These are phyloP conservation scores for Acrobasis suavella DNA, from an alignment of 2,888 invertebrate genomes.

Conservation along the genomic window DNA sequence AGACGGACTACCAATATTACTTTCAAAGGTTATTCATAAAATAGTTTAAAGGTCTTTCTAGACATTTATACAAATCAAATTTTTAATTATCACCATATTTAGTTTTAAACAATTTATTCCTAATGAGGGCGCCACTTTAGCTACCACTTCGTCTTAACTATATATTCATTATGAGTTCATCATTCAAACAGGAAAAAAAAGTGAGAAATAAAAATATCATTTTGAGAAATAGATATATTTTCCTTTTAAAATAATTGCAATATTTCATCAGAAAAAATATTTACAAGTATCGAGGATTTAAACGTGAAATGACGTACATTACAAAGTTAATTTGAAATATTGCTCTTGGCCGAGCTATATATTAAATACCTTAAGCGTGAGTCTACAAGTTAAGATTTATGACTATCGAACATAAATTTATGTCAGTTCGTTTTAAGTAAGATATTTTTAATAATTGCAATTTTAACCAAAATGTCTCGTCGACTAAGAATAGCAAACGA, in stretches of 20 bases:
- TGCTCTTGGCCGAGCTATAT: conserved; percentile 1
- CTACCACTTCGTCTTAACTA: too few relatives aligned
- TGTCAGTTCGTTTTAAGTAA: conserved; percentile 6
- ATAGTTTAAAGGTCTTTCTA: too few relatives aligned
- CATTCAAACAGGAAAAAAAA: not conserved
- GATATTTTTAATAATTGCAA: not conserved
- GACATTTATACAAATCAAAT: too few relatives aligned
- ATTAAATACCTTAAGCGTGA: conserved; percentile 15
- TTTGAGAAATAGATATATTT: not conserved
- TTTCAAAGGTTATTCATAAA: too few relatives aligned
- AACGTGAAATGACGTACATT: conserved; percentile 9
- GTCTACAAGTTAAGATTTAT: conserved; percentile 15
- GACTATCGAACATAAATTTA: conserved; percentile 20
- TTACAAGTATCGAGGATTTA: conserved; percentile 4
- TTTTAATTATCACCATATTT: too few relatives aligned
- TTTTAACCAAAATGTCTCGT: not conserved
- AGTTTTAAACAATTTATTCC: too few relatives aligned
- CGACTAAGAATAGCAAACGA: too few relatives aligned
- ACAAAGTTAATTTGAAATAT: conserved; percentile 18
- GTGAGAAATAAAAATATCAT: not conserved
- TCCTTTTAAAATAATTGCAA: conserved; percentile 4
- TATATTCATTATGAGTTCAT: too few relatives aligned
- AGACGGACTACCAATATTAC: too few relatives aligned
- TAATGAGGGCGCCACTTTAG: too few relatives aligned
- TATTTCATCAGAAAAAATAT: conserved; percentile 2